A percentile compares a stretch with the other conserved stretches of the same genome.
These are phyloP conservation scores for Nomia melanderi DNA, from an alignment of 1,140 invertebrate genomes.

Conservation along the genomic window DNA sequence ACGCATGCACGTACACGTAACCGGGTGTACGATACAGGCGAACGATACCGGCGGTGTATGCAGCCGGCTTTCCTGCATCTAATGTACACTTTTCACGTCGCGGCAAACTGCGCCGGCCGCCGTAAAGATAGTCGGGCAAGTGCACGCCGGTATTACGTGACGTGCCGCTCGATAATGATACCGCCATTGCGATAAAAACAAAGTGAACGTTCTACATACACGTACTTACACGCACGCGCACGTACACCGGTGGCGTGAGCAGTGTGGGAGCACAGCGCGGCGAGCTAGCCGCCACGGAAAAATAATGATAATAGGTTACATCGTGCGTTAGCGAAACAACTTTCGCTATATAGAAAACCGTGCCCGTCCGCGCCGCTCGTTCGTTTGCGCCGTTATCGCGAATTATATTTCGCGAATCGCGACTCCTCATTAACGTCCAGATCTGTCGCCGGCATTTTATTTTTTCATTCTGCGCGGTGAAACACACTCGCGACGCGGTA, in stretches of 20 bases:
- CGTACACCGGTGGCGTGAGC: constrained; percentile 22
- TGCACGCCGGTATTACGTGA: constrained; percentile 64
- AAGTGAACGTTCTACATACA: constrained; percentile 53
- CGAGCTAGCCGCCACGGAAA: constrained; percentile 15
- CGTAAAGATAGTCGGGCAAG: constrained; percentile 63
- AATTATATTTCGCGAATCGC: constrained; percentile 25
- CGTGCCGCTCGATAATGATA: constrained; percentile 67
- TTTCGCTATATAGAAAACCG: constrained; percentile 16
- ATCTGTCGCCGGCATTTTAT: not conserved
- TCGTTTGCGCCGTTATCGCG: constrained; percentile 22
- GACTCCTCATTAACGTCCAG: constrained; percentile 17
- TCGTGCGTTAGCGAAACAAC: constrained; percentile 55
- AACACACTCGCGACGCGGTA: not conserved
- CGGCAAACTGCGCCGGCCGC: constrained; percentile 59
- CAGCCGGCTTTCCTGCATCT: constrained; percentile 54
- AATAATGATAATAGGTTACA: constrained; percentile 66
- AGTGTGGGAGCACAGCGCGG: too few relatives aligned
- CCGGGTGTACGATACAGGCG: constrained; percentile 7
- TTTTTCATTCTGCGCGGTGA: not conserved
- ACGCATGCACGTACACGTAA: constrained; percentile 17
- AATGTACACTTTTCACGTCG: constrained; percentile 72
- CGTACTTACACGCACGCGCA: not conserved
- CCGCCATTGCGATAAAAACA: constrained; percentile 59
- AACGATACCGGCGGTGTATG: constrained; percentile 34
- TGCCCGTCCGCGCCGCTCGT: constrained; percentile 28